Evolutionary conservation across 2,888 invertebrate species (phyloP).

Genomic region (Ypsolopha scabrella): DNA sequence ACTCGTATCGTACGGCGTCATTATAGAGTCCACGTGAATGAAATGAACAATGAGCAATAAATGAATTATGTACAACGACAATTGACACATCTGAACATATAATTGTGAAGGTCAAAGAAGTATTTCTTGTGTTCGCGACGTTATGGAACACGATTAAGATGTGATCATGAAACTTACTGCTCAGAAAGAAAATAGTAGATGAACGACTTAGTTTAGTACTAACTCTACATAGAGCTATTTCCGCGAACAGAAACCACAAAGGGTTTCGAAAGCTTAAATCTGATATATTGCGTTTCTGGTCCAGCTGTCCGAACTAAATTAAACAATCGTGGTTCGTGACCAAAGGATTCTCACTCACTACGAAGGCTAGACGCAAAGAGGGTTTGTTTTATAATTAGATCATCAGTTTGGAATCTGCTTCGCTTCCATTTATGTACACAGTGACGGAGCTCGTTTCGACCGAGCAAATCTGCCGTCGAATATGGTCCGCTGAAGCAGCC

Average conservation of each 20-base stretch:
- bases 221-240: neutral
- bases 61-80: constrained; percentile 9
- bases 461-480: neutral
- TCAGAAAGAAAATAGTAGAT: neutral
- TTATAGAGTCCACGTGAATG: neutral
- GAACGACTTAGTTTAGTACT: neutral
- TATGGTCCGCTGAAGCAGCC: neutral
- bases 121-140: constrained; percentile 4
- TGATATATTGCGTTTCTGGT: neutral
- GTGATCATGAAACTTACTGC: constrained; percentile 11
- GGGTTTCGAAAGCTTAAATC: neutral
- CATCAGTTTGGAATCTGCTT: constrained; percentile 26
- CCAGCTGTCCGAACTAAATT: neutral
- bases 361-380: constrained; percentile 9
- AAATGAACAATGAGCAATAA: constrained; percentile 9
- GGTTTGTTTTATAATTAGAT: constrained; percentile 25
- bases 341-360: neutral
- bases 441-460: neutral
- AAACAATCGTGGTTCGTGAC: neutral
- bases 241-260: no score
- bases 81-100: constrained; percentile 22
- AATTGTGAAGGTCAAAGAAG: constrained; percentile 18
- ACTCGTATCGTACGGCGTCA: neutral
- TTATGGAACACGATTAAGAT: neutral
- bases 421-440: constrained; percentile 19